Percentiles rank a stretch among this genome's conserved stretches.
phyloP scores from a whole-genome alignment of 1,140 invertebrate genomes.

The Palaemon carinicauda region DNA sequence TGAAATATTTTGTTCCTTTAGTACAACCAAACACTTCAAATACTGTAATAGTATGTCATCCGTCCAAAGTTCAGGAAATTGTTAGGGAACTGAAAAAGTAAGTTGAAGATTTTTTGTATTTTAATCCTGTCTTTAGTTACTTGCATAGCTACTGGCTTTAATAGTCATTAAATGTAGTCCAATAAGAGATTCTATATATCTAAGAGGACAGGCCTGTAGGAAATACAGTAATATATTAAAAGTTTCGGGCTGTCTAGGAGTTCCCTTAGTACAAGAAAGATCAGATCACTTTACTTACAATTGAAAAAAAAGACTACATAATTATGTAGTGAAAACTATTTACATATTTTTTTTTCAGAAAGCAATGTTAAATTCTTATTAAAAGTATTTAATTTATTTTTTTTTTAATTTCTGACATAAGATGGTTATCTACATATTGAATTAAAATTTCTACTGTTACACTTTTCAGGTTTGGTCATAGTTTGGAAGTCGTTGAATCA shows the following conservation, averaged over 20 bases:
- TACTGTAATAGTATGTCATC: slow-evolving; percentile 78
- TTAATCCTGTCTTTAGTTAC: too few species aligned
- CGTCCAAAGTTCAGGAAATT: slow-evolving; percentile 77
- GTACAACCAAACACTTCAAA: slow-evolving; percentile 70
- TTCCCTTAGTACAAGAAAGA: too few species aligned
- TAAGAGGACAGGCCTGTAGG: background rate
- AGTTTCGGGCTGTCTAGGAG: too few species aligned
- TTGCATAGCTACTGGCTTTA: too few species aligned
- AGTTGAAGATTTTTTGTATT: slow-evolving; percentile 61
- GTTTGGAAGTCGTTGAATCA: background rate
- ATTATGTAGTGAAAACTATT: too few species aligned
- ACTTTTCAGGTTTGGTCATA: slow-evolving; percentile 38
- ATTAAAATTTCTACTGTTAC: background rate
- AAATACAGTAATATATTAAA: too few species aligned
- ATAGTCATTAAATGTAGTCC: background rate
- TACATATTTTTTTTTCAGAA: too few species aligned
- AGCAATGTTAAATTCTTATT: background rate
- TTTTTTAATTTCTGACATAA: background rate
- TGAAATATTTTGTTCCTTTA: slow-evolving; percentile 75
- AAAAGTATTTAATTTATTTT: background rate
- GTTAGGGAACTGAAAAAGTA: slow-evolving; percentile 74
- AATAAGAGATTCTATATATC: background rate
- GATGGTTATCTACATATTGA: background rate
- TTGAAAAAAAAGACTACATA: too few species aligned
- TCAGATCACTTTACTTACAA: too few species aligned